These are phyloP conservation scores for Ceratotherium simum DNA, from an alignment of 2,113 vertebrate genomes.

Conservation along the genomic window DNA sequence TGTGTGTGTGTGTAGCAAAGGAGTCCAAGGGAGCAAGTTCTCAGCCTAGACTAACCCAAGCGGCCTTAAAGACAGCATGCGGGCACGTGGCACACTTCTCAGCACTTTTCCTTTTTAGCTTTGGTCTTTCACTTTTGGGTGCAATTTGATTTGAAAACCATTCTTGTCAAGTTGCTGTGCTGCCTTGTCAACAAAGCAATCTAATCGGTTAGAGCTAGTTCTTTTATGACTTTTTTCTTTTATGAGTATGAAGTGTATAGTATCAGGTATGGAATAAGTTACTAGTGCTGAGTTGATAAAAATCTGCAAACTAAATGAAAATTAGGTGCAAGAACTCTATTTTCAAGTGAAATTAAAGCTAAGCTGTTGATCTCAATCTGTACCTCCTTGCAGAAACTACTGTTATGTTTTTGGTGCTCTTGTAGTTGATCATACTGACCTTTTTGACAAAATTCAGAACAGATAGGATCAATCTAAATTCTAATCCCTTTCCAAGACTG, in stretches of 20 bases:
- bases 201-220: slow-evolving; percentile 48
- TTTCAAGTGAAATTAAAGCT: slow-evolving; percentile 67
- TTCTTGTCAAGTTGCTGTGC: slow-evolving; percentile 42
- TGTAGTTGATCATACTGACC: slow-evolving; percentile 33
- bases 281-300: slow-evolving; percentile 69
- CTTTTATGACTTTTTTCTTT: slow-evolving; percentile 71
- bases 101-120: slow-evolving; percentile 69
- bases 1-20: not conserved
- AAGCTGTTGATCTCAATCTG: slow-evolving; percentile 49
- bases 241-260: not conserved
- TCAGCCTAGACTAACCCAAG: not conserved
- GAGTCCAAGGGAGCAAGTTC: not conserved
- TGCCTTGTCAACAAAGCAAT: slow-evolving; percentile 61
- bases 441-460: slow-evolving; percentile 64
- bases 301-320: slow-evolving; percentile 80
- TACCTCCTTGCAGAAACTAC: slow-evolving; percentile 32
- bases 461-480: slow-evolving; percentile 69
- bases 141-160: slow-evolving; percentile 68
- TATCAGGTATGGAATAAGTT: slow-evolving; percentile 61
- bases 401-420: not conserved
- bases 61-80: not conserved
- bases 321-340: slow-evolving; percentile 26
- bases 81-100: not conserved
- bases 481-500: slow-evolving; percentile 70
- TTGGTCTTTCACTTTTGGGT: slow-evolving; percentile 70